Conservation (phyloP, 2,888 invertebrate genomes). For the Iphiclides podalirius region DNA sequence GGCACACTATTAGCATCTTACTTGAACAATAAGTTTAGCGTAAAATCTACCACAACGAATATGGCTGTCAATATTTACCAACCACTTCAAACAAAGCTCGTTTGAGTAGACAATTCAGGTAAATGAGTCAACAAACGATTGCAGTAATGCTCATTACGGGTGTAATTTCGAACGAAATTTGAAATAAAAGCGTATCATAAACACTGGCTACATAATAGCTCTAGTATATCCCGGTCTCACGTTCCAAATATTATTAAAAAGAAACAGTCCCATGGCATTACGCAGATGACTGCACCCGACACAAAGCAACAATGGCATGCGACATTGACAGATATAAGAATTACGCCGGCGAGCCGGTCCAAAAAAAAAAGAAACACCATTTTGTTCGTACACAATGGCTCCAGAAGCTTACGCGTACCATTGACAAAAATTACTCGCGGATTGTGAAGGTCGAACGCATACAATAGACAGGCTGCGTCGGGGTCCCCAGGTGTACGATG, state of each 20-base stretch:
- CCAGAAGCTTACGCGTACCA: slow-evolving; percentile 18
- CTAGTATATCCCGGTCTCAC: slow-evolving; percentile 10
- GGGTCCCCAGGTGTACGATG: slow-evolving; percentile 15
- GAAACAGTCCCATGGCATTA: slow-evolving; percentile 11
- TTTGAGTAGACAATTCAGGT: background rate
- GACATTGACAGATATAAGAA: slow-evolving; percentile 24
- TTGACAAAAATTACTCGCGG: slow-evolving; percentile 23
- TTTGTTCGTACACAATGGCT: slow-evolving; percentile 17
- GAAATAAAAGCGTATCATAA: slow-evolving; percentile 3
- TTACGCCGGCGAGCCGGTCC: slow-evolving; percentile 8
- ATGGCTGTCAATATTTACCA: background rate
- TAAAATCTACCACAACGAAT: background rate
- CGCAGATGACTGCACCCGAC: slow-evolving; percentile 13
- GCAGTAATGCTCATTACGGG: background rate
- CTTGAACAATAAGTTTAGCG: background rate
- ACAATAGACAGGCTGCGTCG: slow-evolving; percentile 15
- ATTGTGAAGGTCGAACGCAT: slow-evolving; percentile 21
- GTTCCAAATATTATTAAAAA: slow-evolving; percentile 14
- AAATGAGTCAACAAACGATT: background rate
- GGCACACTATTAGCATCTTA: too few species aligned
- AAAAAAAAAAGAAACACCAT: slow-evolving; percentile 9
- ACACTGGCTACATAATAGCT: background rate
- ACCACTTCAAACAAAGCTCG: background rate
- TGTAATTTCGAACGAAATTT: background rate
- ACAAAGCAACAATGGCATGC: slow-evolving; percentile 21